Evolutionary conservation across 2,888 invertebrate species (phyloP).

Genomic region (Plebejus argus): DNA sequence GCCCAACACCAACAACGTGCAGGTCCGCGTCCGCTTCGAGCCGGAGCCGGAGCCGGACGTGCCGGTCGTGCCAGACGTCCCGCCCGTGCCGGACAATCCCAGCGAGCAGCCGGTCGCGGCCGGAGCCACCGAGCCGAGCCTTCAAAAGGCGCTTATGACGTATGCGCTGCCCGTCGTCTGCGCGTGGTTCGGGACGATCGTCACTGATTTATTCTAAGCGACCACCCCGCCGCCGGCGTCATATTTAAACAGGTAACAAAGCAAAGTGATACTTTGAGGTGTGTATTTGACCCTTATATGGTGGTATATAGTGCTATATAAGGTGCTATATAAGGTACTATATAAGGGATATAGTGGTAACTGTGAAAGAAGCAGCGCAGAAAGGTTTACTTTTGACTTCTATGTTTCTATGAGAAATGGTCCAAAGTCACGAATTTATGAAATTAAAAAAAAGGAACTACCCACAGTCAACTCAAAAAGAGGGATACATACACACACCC

Average conservation of each 20-base stretch:
- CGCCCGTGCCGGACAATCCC: constrained; percentile 35
- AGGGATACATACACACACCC: background rate
- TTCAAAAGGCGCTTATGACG: constrained; percentile 84
- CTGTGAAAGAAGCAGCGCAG: background rate
- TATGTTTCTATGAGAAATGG: background rate
- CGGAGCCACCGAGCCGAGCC: constrained; percentile 68
- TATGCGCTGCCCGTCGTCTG: constrained; percentile 91
- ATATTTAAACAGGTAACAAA: background rate
- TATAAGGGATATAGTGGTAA: too few relatives aligned
- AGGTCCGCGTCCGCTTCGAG: constrained; percentile 45
- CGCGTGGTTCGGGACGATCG: constrained; percentile 92
- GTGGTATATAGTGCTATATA: too few relatives aligned
- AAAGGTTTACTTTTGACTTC: background rate
- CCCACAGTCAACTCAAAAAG: background rate
- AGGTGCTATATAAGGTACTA: too few relatives aligned
- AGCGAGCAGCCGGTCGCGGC: constrained; percentile 56
- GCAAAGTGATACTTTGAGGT: background rate
- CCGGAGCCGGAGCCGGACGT: constrained; percentile 7
- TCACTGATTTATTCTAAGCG: constrained; percentile 89
- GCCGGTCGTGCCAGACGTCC: constrained; percentile 33
- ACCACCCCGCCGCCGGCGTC: background rate
- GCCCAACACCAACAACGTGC: constrained; percentile 56
- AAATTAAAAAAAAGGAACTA: background rate
- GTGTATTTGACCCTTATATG: background rate
- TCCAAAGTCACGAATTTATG: background rate